phyloP scores from a whole-genome alignment of 1,140 invertebrate species.

The Frieseomelitta varia region DNA sequence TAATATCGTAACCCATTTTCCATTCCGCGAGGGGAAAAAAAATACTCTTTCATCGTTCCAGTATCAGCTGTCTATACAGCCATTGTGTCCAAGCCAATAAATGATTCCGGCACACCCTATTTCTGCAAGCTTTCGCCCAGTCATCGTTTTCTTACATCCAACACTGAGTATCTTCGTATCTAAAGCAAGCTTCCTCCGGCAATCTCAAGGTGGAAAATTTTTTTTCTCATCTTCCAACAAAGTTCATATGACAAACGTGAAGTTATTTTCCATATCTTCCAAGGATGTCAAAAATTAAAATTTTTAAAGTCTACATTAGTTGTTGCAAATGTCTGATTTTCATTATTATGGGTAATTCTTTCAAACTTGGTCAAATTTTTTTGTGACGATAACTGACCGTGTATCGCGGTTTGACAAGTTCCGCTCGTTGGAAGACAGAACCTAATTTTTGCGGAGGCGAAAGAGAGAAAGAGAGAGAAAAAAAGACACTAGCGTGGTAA shows the following conservation, averaged over 20 bases:
- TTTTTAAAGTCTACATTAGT: not conserved
- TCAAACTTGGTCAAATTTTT: not conserved
- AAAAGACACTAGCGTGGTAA: not conserved
- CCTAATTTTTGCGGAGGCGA: not conserved
- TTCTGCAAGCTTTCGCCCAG: not conserved
- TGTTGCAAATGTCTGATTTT: not conserved
- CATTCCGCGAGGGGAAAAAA: not conserved
- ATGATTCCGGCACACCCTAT: not conserved
- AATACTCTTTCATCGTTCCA: not conserved
- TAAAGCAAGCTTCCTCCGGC: not conserved
- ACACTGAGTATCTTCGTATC: not conserved
- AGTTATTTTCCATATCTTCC: not conserved
- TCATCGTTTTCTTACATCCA: slow-evolving; percentile 4
- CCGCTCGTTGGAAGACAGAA: not conserved
- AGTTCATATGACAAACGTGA: not conserved
- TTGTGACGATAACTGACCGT: no score
- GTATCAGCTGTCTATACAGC: not conserved
- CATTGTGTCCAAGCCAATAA: slow-evolving; percentile 13
- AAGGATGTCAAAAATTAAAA: not conserved
- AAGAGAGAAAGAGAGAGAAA: not conserved
- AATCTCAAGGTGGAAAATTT: not conserved
- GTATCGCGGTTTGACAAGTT: not conserved
- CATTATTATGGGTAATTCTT: not conserved
- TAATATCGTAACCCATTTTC: not conserved
- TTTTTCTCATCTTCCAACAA: no score